These are phyloP conservation scores for Hylaeus volcanicus DNA, from an alignment of 1,140 invertebrate genomes.

Conservation along the genomic window DNA sequence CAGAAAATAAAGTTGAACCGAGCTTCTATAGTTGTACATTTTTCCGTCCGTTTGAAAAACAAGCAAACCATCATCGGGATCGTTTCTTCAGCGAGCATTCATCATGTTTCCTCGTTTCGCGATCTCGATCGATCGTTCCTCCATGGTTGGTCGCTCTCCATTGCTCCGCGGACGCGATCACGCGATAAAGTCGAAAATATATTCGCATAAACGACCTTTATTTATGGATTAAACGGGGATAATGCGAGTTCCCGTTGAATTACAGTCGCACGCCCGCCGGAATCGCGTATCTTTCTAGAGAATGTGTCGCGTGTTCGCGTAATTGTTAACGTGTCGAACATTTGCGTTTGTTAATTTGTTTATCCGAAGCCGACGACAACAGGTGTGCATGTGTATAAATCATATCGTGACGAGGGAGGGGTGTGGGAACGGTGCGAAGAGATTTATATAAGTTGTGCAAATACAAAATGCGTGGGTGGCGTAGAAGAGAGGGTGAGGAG, in stretches of 20 bases:
- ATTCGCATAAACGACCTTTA: conserved; percentile 1
- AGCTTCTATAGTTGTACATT: no score
- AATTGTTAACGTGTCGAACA: conserved; percentile 37
- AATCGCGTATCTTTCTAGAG: background rate
- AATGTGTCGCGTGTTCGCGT: background rate
- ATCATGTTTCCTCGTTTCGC: background rate
- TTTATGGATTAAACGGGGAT: conserved; percentile 20
- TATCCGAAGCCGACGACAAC: conserved; percentile 38
- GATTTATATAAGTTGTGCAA: conserved; percentile 19
- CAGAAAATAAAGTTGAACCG: no score
- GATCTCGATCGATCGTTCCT: background rate
- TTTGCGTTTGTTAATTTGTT: conserved; percentile 43
- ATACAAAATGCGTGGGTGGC: background rate
- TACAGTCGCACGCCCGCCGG: background rate
- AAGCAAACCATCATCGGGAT: no score
- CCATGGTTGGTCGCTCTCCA: no score
- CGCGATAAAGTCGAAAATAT: conserved; percentile 7
- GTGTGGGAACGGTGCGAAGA: background rate
- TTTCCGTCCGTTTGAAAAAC: no score
- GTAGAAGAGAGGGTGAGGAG: background rate
- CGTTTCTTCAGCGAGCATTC: no score
- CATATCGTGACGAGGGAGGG: background rate
- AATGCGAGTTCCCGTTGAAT: conserved; percentile 23
- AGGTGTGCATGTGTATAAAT: conserved; percentile 38
- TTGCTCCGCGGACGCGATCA: no score